Base-by-base conservation (phyloP, 2,113 vertebrate species). In the Clarias magur region DNA sequence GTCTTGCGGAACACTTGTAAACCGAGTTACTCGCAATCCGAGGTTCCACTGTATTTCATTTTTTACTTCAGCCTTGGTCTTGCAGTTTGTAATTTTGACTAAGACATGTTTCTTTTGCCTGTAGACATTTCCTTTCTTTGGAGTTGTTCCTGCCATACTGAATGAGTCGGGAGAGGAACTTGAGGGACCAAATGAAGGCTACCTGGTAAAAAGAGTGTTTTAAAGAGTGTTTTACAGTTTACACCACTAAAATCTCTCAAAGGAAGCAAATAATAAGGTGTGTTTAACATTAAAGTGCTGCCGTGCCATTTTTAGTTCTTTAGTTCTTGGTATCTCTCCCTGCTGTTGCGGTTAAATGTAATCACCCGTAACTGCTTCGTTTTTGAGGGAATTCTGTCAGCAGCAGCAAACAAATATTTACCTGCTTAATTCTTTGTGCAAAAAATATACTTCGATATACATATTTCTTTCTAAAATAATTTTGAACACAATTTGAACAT, bases 61-160 rank as follows among this genome's bases (percentile, higher is more conserved):
- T 38, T 30, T 78, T 79, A 53, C 23, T n/a, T 63, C 23, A 67
- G 42, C 48, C 48, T 8, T 83, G 42, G 16, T 8, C 27, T 70
- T 56, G 70, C 21, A 83, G 15, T 17, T 83, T 16, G 23, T 70
- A 48, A 72, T 38, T 19, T 85, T 85, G 17, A 16, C 16, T 8
- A 30, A 80, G 17, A 21, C 16, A 6, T 76, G 6, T 63, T 76
- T 27, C 42, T 30, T 78, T 17, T 75, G 27, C 56, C 25, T 48
- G 0, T 91, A 99, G 98, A 97, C 97, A 0, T 97, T 99, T 90
- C 98, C 98, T 0, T 99, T 99, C 93, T 99, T 99, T 0, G 98
- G 98, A 0, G 98, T 99, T 56, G 95, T 97, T 67, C 98, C 98
- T 87, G 98, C 98, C 67, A 94, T 99, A 93, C 88, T 99, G 90